Evolutionary conservation across 2,888 invertebrate genomes (phyloP).

Genomic region (Thyatira batis): DNA sequence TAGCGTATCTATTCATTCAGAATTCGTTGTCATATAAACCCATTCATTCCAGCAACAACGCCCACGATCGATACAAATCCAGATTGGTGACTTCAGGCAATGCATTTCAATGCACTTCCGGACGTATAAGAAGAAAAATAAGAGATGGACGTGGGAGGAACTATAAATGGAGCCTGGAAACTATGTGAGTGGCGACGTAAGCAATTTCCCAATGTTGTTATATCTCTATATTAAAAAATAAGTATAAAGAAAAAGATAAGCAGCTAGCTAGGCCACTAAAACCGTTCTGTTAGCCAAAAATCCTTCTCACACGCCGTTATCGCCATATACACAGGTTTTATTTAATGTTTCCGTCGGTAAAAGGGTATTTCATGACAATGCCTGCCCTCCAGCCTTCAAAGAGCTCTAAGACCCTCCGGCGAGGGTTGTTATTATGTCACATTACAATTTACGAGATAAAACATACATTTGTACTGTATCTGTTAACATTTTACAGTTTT

Average conservation of each 20-base stretch:
- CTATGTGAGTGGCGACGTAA: too few relatives aligned
- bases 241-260: neutral
- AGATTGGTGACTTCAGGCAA: neutral
- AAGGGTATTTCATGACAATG: constrained; percentile 37
- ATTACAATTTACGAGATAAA: constrained; percentile 51
- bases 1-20: too few relatives aligned
- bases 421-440: constrained; percentile 32
- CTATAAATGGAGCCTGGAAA: too few relatives aligned
- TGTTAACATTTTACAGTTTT: neutral
- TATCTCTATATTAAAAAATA: neutral
- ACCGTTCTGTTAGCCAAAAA: constrained; percentile 29
- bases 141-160: neutral
- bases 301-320: constrained; percentile 33
- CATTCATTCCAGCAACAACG: neutral
- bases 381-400: constrained; percentile 22
- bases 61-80: neutral
- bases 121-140: neutral
- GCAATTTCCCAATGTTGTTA: too few relatives aligned
- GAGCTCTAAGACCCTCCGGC: constrained; percentile 18
- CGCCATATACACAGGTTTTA: constrained; percentile 32
- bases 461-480: neutral
- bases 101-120: neutral
- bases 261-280: constrained; percentile 15
- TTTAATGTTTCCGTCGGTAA: constrained; percentile 45
- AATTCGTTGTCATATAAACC: too few relatives aligned